Base-by-base conservation (phyloP, 2,888 invertebrate genomes). In the Trissoscelio sp. region DNA sequence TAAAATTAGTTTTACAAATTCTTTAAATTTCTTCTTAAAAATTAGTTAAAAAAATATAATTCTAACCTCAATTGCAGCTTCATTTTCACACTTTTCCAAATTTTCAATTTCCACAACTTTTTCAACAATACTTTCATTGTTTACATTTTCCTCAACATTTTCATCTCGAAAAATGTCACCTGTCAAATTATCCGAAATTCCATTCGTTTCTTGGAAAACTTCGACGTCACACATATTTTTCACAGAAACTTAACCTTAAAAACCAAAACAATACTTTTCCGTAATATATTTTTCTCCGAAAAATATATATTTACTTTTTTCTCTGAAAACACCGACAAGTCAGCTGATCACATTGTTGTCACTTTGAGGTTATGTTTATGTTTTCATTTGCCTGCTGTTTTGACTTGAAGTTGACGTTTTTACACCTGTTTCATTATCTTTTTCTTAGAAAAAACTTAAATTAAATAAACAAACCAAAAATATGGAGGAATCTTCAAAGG, bases 401-500 rank as follows among this genome's bases (percentile, higher is more conserved):
- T 28, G 28, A 6, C 28, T 28, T 28, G 28, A 3, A 28, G 28
- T 28, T 28, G 28, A 28, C 28, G 3, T 28, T 28, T 28, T 28
- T 28, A 5, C 28, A 28, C 28, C 6, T 28, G 4, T 28, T 28
- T 5, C 6, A 28, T 28, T n/a, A n/a, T n/a, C n/a, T 28, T 28
- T 5, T 28, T 28, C 28, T 28, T 28, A 28, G 3, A 31, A 7
- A 31, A 7, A 5, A 39, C n/a, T 12, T 39, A 1, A 1, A 39
- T 39, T 12, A 1, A 39, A 16, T 5, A 53, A 34, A 14, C 12
- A 22, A 24, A 37, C 42, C n/a, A 48, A 22, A 46, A 60, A 69
- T 44, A 69, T 62, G 58, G 46, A 14, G 18, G 12, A 37, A n/a
- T 24, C 44, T 11, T 24, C 2, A 55, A 58, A n/a, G 20, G 74